A percentile compares a stretch with the other conserved stretches of the same genome.
Conservation (phyloP, 2,113 vertebrate species). For the Spermophilus dauricus region DNA sequence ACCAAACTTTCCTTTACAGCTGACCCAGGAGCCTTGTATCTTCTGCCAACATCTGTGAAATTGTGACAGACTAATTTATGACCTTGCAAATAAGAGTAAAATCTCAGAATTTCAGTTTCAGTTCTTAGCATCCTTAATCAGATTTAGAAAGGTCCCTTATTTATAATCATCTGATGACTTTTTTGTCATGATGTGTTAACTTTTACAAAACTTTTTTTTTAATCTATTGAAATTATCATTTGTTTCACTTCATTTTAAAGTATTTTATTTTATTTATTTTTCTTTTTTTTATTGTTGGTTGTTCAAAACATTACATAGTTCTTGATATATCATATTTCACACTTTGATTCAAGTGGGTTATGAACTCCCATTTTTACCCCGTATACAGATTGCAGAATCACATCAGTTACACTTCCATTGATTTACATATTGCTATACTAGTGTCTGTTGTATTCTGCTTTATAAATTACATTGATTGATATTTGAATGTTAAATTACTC, state of each 20-base stretch:
- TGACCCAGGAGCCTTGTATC: not conserved
- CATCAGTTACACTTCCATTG: too few species aligned
- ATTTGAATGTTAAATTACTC: not conserved
- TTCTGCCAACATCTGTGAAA: not conserved
- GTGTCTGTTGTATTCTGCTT: too few species aligned
- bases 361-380: too few species aligned
- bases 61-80: not conserved
- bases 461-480: not conserved
- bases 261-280: not conserved
- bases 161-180: constrained; percentile 21
- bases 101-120: not conserved
- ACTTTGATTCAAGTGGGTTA: too few species aligned
- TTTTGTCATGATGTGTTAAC: not conserved
- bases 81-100: not conserved
- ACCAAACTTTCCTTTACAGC: not conserved
- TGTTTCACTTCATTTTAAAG: not conserved
- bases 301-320: too few species aligned
- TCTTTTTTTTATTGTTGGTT: too few species aligned
- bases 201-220: not conserved
- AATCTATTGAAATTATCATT: not conserved
- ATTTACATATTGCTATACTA: too few species aligned
- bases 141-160: not conserved
- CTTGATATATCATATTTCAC: too few species aligned
- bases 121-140: not conserved
- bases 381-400: too few species aligned